Evolutionary conservation across 2,113 vertebrate species (phyloP).

Genomic region (Plecturocebus donacophilus): DNA sequence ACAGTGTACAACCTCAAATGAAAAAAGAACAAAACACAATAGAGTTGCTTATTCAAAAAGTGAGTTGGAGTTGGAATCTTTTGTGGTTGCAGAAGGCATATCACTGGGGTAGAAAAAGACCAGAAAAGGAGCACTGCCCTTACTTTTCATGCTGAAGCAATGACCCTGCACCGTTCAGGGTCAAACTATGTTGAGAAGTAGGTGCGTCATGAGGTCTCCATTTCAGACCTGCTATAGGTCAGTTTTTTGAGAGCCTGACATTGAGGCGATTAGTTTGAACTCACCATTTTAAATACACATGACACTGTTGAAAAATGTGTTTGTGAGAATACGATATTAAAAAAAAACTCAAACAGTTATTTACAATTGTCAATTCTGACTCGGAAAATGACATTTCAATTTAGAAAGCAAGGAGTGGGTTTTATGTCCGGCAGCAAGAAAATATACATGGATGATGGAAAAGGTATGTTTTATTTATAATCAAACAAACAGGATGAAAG

Average conservation of each 20-base stretch:
- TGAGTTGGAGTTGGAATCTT: constrained; percentile 60
- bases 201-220: neutral
- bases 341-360: neutral
- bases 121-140: neutral
- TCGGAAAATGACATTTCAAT: constrained; percentile 39
- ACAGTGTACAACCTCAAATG: neutral
- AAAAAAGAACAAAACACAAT: constrained; percentile 32
- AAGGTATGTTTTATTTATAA: constrained; percentile 30
- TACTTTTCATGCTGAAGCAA: accelerated
- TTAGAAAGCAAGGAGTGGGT: neutral
- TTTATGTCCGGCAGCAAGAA: neutral
- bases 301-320: neutral
- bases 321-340: neutral
- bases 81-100: constrained; percentile 17
- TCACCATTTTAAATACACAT: neutral
- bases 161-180: accelerated
- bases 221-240: neutral
- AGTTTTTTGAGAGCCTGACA: neutral
- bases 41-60: constrained; percentile 45
- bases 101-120: neutral
- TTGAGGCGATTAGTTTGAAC: neutral
- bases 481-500: neutral
- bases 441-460: neutral
- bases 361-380: constrained; percentile 19
- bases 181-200: neutral